Base-by-base conservation (phyloP, 2,797 vertebrate species). In the Rhinophrynus dorsalis region DNA sequence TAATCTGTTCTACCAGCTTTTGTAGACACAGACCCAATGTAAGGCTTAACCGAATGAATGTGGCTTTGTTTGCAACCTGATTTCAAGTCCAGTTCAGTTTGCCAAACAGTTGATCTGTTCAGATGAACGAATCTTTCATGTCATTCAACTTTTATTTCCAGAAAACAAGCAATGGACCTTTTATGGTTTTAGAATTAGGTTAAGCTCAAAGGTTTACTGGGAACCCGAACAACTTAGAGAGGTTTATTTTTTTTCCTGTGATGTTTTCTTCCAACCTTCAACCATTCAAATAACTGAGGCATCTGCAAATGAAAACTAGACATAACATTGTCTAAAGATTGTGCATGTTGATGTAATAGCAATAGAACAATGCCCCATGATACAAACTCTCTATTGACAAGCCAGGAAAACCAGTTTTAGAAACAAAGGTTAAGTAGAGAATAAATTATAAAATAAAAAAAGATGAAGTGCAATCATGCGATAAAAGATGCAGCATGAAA, bases 211-310 rank as follows among this genome's bases (percentile, higher is more conserved):
- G n/a, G 18, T 50, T 63, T 1, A 10, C 32, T 2, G 29, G 6
- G 42, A 61, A 63, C 37, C 24, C 29, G 30, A 50, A 50, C 20
- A 37, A 13, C 60, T 50, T 37, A 12, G 32, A 37, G 45, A 63
- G 45, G 30, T 63, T 63, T 63, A 61, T 50, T 63, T 63, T 51
- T 61, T 48, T 29, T 47, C 44, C 20, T 17, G 18, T 26, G 26
- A 11, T 17, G 17, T 32, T 45, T 27, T 45, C 27, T 44, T 17
- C 44, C 27, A 32, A 45, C 44, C 24, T 38, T 29, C 30, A 32
- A 26, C 24, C 40, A 44, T 45, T 45, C 37, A 44, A 60, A 60
- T 15, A 8, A 60, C 38, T 45, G 33, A 51, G 38, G 47, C 15
- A 64, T 29, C 32, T 18, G 44, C 47, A 38, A 21, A 26, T 23